phyloP scores from a whole-genome alignment of 2,888 invertebrate species.

The Tenthredo notha region DNA sequence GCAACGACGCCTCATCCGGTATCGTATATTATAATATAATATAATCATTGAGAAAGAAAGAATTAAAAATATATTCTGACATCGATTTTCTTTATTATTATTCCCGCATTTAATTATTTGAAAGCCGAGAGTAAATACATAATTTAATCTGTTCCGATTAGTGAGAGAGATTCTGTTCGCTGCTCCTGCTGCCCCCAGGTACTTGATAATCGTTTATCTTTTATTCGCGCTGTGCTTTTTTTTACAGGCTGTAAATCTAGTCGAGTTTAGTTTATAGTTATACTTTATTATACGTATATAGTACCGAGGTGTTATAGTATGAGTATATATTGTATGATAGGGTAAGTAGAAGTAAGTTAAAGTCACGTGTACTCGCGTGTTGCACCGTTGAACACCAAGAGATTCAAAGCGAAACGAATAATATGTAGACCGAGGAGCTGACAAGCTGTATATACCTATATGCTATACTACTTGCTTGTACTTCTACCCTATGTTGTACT shows the following conservation, averaged over 20 bases:
- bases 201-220: constrained; percentile 30
- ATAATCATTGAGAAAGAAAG: background rate
- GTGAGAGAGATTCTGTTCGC: background rate
- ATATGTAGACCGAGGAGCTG: constrained; percentile 43
- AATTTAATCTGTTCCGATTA: background rate
- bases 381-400: constrained; percentile 39
- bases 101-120: background rate
- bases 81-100: background rate
- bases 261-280: background rate
- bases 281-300: background rate
- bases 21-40: background rate
- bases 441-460: background rate
- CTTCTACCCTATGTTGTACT: background rate
- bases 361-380: constrained; percentile 24
- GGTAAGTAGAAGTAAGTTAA: background rate
- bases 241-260: background rate
- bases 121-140: background rate
- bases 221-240: constrained; percentile 3
- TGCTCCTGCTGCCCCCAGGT: background rate
- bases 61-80: background rate
- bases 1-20: background rate
- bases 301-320: background rate
- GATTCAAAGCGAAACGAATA: constrained; percentile 44
- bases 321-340: background rate
- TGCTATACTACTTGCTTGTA: background rate